Evolutionary conservation across 2,113 vertebrate species (phyloP), one percentile per base, ranked within the genome.

Genomic region (Candoia aspera): DNA sequence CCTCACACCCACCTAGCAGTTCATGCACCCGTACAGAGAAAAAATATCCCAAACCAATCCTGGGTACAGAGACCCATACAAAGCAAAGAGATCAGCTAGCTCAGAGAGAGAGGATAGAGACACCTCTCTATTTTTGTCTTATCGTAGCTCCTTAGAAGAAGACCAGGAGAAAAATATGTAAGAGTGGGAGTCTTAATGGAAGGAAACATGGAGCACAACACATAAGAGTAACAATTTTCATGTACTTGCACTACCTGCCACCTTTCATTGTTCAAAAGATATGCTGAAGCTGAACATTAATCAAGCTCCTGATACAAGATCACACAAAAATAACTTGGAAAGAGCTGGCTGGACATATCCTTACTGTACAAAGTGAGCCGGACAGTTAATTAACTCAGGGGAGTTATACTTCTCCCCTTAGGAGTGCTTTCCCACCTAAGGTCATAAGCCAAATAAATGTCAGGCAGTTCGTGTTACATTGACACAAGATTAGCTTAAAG

Each of bases 381-480:
- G 2, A 1, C 17, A 83, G 53, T 57, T 37, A 79, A 79, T 90
- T n/a, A 59, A 33, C 19, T 85, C 42, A 85, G 9, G 42, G 37
- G 26, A 84, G 49, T 93, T 89, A 46, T 88, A 33, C 86, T 53
- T 62, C 73, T 26, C 46, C 92, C 37, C 83, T 93, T 87, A 33
- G 21, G 53, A 90, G 79, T 9, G 29, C 42, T 91, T 46, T 90
- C n/a, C 33, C 55, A 73, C 86, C 73, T 87, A 87, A 93, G 92
- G 33, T 54, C 90, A 86, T 54, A 85, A 19, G 11, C 79, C 58
- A 55, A 24, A 79, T 64, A 46, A 46, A 90, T 84, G 92, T 88
- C 84, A 92, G 46, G 64, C 13, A 73, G 0, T 8, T 42, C 91
- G 84, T 53, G 42, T 1, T 83, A 90, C 92, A 91, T 0, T 17